Base-by-base conservation (phyloP, 1,140 invertebrate genomes). In the Drosophila equinoxialis region DNA sequence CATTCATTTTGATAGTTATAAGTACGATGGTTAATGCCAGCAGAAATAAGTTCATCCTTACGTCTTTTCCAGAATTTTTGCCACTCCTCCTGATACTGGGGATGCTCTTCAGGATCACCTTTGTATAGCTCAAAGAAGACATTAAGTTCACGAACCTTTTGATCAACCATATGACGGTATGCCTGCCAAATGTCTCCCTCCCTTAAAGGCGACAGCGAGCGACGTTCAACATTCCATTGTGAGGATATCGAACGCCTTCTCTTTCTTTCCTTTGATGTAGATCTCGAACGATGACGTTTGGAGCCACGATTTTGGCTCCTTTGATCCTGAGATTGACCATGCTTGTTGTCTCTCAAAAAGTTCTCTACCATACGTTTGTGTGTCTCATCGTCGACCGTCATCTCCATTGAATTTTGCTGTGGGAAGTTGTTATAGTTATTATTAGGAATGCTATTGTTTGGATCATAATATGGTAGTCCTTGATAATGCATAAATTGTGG, bases 1-100 rank as follows among this genome's bases (percentile, higher is more conserved):
- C 96, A 97, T 79, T 97, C 96, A 6, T 96, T 96, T 84, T 97
- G 97, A 86, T 96, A 97, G 86, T 97, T 96, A 85, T 97, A 95
- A 48, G 95, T 95, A 8, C 94, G 93, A 6, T 96, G 94, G 89
- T 97, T 96, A 26, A 95, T 94, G 78, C 95, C 95, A 63, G 89
- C 92, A 4, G 61, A 57, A 14, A 78, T 75, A 3, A 91, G 77
- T 14, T 91, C 80, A 59, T 91, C 83, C 48, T 85, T 91, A 55
- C 90, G 90, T 6, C 83, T 74, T 35, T 90, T 91, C 96, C 96
- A 96, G 89, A 96, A 97, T 82, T 95, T 95, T 86, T 97, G 96
- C 96, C 96, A 97, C 81, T 97, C 96, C 20, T 95, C 95, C 1
- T 96, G 95, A 85, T 97, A 97, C 4, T 94, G 93, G 0, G 96